Conservation (phyloP, 1,140 invertebrate genomes). For the Eriosoma lanigerum region DNA sequence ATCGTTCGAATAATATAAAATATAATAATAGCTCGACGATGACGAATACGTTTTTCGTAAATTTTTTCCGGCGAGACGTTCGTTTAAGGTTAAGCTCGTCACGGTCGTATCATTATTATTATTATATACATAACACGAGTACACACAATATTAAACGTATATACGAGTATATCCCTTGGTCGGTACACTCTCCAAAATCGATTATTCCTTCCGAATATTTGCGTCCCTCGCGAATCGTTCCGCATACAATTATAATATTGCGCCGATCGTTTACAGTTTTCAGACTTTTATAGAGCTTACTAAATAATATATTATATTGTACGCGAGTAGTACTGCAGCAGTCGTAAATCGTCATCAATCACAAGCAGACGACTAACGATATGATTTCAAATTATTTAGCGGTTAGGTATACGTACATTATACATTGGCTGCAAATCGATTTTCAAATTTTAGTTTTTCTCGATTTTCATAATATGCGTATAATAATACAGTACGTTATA, state of each 20-base stretch:
- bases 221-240: not conserved
- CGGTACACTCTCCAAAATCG: not conserved
- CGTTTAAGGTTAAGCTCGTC: conserved; percentile 13
- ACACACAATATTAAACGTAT: too few species aligned
- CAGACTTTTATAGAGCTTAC: too few species aligned
- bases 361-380: too few species aligned
- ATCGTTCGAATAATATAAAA: too few species aligned
- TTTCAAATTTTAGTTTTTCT: too few species aligned
- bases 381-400: too few species aligned
- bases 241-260: not conserved
- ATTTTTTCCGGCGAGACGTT: not conserved
- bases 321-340: too few species aligned
- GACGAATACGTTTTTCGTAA: not conserved
- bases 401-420: too few species aligned
- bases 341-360: not conserved
- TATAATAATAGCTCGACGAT: not conserved
- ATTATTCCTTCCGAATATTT: not conserved
- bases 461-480: too few species aligned
- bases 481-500: too few species aligned
- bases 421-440: too few species aligned
- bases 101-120: not conserved
- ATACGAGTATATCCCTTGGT: not conserved
- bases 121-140: not conserved
- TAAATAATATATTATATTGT: too few species aligned
- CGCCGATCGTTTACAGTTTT: not conserved